Conservation (phyloP, 2,113 vertebrate species). For the Anhinga anhinga region DNA sequence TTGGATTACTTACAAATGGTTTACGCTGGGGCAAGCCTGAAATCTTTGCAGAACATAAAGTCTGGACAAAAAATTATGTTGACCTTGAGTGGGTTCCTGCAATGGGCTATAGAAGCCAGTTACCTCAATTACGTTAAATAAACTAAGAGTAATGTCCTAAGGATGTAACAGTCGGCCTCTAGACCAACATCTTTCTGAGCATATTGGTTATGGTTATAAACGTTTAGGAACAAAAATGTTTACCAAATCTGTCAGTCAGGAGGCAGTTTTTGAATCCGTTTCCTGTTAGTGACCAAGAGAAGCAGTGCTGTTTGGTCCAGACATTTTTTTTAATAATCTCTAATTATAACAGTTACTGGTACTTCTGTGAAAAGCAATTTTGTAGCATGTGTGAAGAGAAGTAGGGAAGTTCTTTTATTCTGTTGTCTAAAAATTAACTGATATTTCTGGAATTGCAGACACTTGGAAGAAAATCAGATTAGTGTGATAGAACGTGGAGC, state of each 20-base stretch:
- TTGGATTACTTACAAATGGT: not conserved
- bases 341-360: not conserved
- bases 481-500: conserved; percentile 94
- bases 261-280: not conserved
- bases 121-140: too few species aligned
- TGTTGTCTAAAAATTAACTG: conserved; percentile 6
- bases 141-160: not conserved
- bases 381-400: not conserved
- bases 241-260: not conserved
- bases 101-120: not conserved
- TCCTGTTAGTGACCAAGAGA: not conserved
- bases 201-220: not conserved
- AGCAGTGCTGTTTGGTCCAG: not conserved
- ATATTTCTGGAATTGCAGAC: conserved; percentile 76
- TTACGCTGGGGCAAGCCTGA: not conserved
- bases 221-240: not conserved
- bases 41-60: not conserved
- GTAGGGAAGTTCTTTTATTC: not conserved
- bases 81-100: not conserved
- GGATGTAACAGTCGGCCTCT: too few species aligned
- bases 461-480: conserved; percentile 98
- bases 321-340: not conserved
- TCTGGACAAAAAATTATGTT: rapidly evolving
- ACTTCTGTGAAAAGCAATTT: not conserved
- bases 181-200: not conserved